These are phyloP conservation scores for Drosophila repletoides DNA, from an alignment of 1,140 invertebrate genomes.

Conservation along the genomic window DNA sequence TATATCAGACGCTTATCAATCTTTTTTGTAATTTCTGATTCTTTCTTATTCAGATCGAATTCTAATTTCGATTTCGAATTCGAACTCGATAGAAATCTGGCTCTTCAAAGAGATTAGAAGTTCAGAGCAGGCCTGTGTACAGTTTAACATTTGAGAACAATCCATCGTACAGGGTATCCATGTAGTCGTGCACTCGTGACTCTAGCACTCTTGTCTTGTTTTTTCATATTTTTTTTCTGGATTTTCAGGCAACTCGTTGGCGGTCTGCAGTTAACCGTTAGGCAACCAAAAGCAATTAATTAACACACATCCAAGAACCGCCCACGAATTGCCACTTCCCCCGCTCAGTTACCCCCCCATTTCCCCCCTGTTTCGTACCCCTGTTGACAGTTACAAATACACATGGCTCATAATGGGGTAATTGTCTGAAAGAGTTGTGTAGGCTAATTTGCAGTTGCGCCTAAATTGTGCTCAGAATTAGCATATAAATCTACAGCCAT, in stretches of 20 bases:
- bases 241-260: constrained; percentile 17
- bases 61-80: too few relatives aligned
- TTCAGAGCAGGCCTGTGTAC: too few relatives aligned
- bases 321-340: constrained; percentile 1
- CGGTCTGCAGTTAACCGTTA: constrained; percentile 52
- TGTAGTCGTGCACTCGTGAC: too few relatives aligned
- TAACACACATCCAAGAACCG: constrained; percentile 43
- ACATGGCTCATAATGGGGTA: constrained; percentile 30
- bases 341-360: neutral
- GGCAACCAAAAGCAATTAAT: constrained; percentile 54
- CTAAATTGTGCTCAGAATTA: constrained; percentile 47
- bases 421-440: constrained; percentile 24
- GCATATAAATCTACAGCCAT: constrained; percentile 68
- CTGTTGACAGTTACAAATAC: constrained; percentile 59
- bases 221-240: constrained; percentile 5
- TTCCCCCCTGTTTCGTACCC: neutral
- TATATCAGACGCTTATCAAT: too few relatives aligned
- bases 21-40: too few relatives aligned
- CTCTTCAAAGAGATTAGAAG: too few relatives aligned
- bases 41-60: too few relatives aligned
- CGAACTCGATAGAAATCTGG: too few relatives aligned
- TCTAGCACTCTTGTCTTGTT: too few relatives aligned
- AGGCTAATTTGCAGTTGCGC: constrained; percentile 57
- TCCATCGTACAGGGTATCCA: too few relatives aligned
- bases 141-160: too few relatives aligned